Base-by-base conservation (phyloP, 2,888 invertebrate genomes). In the Acanthopleura granulata region DNA sequence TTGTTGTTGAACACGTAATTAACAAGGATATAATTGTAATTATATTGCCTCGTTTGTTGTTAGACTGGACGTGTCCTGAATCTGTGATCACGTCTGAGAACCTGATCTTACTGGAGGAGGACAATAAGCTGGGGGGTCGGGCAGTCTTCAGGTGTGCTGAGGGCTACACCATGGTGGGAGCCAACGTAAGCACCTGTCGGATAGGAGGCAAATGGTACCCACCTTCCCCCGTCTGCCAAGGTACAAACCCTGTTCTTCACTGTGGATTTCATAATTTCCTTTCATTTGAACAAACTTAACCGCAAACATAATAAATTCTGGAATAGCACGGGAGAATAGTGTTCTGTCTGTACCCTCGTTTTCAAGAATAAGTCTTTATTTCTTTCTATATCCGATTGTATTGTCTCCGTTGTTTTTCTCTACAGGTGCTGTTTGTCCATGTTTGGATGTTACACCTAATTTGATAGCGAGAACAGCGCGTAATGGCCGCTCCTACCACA, bases 101-200 rank as follows among this genome's bases (percentile, higher is more conserved):
- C 66, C 25, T 66, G 6, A 22, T 66, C 16, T 25, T 66, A 27
- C 15, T 27, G 66, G 66, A 27, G 25, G 66, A 66, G 25, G 66
- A 66, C 29, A 66, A 66, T 66, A 22, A 66, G 29, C 66, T 66
- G 18, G 66, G 66, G 3, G 66, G 66, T 18, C 22, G 29, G 3
- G 66, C 66, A 66, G 66, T 66, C 3, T 66, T 66, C 29, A 18
- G 66, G 66, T 66, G 66, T 27, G 22, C 66, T 18, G 66, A 66
- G 66, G 66, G 66, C 18, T 66, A 66, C 29, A 25, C 22, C 25
- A 66, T 66, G 66, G 66, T 12, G 3, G 66, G 66, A 22, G 18
- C 66, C 16, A 27, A 27, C 27, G 16, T 16, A 27, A 66, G 66
- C 29, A 27, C 29, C 66, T 66, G 66, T 25, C 22, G 16, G 29